Conservation (phyloP, 1,140 invertebrate species). For the Hypsibius dujardini region DNA sequence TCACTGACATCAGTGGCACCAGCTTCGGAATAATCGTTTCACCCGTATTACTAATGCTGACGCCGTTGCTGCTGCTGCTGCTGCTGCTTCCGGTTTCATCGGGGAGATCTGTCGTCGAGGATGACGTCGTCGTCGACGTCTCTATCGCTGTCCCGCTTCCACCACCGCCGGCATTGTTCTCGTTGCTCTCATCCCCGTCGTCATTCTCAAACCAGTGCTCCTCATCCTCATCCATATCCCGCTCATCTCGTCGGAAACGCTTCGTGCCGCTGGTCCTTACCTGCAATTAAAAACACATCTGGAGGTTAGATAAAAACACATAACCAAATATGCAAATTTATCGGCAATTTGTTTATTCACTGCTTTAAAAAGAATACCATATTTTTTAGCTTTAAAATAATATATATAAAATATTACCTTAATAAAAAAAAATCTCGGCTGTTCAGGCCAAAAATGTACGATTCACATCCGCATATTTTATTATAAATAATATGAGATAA, state of each 20-base stretch:
- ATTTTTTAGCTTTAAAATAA: no score
- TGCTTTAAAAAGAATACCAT: no score
- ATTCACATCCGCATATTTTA: no score
- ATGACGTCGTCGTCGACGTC: background rate
- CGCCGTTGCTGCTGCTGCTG: no score
- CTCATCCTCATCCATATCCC: constrained; percentile 85
- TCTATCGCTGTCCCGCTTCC: background rate
- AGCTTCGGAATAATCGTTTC: background rate
- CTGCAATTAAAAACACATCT: no score
- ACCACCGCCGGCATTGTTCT: constrained; percentile 24
- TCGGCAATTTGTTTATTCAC: no score
- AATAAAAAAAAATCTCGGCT: no score
- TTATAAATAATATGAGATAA: no score
- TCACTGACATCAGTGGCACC: background rate
- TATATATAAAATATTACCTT: no score
- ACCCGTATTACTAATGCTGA: no score
- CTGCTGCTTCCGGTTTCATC: no score
- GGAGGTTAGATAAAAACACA: background rate
- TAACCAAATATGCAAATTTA: constrained; percentile 17
- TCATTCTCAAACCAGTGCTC: constrained; percentile 98
- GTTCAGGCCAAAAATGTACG: no score
- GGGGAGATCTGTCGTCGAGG: background rate
- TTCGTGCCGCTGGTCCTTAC: constrained; percentile 37
- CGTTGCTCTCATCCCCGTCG: constrained; percentile 66
- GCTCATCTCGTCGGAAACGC: constrained; percentile 68